Base-by-base conservation (phyloP, 2,113 vertebrate species). In the Oxygymnocypris stewartii region DNA sequence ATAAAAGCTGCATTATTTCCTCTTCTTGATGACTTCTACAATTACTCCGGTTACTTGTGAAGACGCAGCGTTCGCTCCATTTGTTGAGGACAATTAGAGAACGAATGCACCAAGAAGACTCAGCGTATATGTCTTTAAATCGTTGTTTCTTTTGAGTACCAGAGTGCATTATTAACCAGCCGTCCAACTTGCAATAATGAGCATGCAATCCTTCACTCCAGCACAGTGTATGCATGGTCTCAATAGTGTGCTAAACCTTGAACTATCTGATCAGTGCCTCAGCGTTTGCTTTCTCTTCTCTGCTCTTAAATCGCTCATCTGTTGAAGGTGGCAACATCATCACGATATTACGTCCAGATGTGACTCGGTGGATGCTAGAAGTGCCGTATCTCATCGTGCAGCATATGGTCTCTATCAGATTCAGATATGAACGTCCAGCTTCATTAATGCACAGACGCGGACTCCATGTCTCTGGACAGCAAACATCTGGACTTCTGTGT, bases 401-500 rank as follows among this genome's bases (percentile, higher is more conserved):
- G 63, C 79, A 87, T 88, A 87, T 71, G 86, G 79, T 42, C 65
- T 85, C 86, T 88, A 90, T 90, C 90, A 89, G 82, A 84, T 79
- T 84, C 35, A 74, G 84, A 88, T 63, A 89, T 90, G 85, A 90
- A 90, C 89, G 87, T 91, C 84, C 28, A 84, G 89, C 89, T 90
- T 92, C 91, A 93, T 95, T 94, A 93, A 94, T 93, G 93, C 93
- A 94, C 87, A 86, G 88, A 89, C 93, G 93, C 90, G 90, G 88
- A 91, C 37, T 59, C 65, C 61, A 59, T 83, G 87, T 77, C 84
- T 89, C 91, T 91, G 84, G 88, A 91, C 89, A 87, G 59, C 89
- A 88, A 89, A 93, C 91, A 92, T 92, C 90, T 92, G 92, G 37
- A 86, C 51, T 90, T 89, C 88, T 90, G 88, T 23, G 11, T 63